Evolutionary conservation across 2,888 invertebrate genomes (phyloP).

Genomic region (Nomada fucata): DNA sequence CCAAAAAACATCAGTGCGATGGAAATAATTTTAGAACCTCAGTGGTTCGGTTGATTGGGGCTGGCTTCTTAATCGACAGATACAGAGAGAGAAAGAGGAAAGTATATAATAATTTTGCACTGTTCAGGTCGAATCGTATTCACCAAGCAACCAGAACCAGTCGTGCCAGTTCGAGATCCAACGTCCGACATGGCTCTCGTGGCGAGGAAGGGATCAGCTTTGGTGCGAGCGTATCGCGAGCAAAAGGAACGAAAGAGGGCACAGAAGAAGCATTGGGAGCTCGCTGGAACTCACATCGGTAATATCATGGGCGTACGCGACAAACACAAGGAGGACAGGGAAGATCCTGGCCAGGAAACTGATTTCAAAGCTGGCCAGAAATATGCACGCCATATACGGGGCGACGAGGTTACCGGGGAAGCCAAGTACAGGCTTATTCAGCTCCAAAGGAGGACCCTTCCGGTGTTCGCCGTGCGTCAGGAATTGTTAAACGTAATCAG

Average conservation of each 20-base stretch:
- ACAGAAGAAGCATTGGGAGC: slow-evolving; percentile 99
- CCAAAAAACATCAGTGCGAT: too few species aligned
- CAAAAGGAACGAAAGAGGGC: slow-evolving; percentile 98
- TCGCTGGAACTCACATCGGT: slow-evolving; percentile 97
- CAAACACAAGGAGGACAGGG: slow-evolving; percentile 88
- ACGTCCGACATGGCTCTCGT: slow-evolving; percentile 99
- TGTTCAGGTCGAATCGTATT: slow-evolving; percentile 93
- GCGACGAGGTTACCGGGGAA: slow-evolving; percentile 87
- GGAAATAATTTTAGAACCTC: too few species aligned
- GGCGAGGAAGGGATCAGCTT: slow-evolving; percentile 95
- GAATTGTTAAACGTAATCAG: slow-evolving; percentile 95
- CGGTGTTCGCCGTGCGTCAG: slow-evolving; percentile 97
- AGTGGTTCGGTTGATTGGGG: too few species aligned
- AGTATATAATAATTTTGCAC: slow-evolving; percentile 2
- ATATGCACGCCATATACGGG: slow-evolving; percentile 97
- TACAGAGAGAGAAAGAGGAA: too few species aligned
- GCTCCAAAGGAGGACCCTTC: slow-evolving; percentile 96
- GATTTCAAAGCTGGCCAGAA: slow-evolving; percentile 97
- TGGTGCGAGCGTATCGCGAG: slow-evolving; percentile 96
- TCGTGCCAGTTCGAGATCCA: slow-evolving; percentile 98
- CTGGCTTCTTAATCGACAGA: too few species aligned
- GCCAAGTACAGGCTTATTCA: slow-evolving; percentile 92
- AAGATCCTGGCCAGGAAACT: slow-evolving; percentile 85
- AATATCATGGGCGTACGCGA: slow-evolving; percentile 96
- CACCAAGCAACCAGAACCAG: slow-evolving; percentile 99